Evolutionary conservation across 2,113 vertebrate species (phyloP).

Genomic region (Pseudopipra pipra): DNA sequence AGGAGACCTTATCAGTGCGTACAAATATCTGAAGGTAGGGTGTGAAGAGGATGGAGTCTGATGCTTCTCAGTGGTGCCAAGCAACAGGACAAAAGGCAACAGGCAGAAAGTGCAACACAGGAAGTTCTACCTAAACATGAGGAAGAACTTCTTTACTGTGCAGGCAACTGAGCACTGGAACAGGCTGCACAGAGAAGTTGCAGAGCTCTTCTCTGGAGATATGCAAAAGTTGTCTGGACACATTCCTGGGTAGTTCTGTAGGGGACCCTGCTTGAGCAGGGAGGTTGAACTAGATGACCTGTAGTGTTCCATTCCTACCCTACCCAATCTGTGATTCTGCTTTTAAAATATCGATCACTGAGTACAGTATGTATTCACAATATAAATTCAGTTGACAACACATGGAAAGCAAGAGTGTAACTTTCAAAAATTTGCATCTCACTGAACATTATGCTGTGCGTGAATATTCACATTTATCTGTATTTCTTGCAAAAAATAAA

Average conservation of each 20-base stretch:
- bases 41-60: not conserved
- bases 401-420: not conserved
- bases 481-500: not conserved
- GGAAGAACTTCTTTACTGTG: not conserved
- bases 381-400: not conserved
- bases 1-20: rapidly evolving
- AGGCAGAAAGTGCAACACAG: not conserved
- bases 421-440: not conserved
- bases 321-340: not conserved
- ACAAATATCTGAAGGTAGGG: not conserved
- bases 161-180: not conserved
- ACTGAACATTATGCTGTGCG: not conserved
- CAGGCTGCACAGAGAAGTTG: not conserved
- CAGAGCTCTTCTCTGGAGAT: not conserved
- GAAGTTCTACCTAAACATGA: not conserved
- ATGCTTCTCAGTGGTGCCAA: not conserved
- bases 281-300: not conserved
- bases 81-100: not conserved
- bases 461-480: not conserved
- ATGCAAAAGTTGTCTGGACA: not conserved
- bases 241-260: not conserved
- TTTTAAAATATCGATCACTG: not conserved
- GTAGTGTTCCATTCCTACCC: not conserved
- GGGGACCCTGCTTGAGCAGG: not conserved
- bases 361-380: not conserved